A percentile compares a stretch with the other conserved stretches of the same genome.
Conservation (phyloP, 2,113 vertebrate genomes). For the Odontophorus gujanensis region DNA sequence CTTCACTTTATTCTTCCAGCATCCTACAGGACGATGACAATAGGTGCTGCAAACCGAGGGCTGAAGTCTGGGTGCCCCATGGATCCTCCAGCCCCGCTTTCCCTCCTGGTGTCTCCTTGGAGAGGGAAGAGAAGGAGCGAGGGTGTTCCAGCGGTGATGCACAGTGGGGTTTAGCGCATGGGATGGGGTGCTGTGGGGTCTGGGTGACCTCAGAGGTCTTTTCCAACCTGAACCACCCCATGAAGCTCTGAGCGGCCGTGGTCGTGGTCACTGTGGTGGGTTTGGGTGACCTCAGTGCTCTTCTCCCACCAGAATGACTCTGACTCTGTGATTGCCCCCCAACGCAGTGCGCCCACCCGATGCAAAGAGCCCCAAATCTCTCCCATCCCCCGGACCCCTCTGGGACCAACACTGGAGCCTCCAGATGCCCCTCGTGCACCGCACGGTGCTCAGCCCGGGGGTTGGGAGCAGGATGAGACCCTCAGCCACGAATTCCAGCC, state of each 20-base stretch:
- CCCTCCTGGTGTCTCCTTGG: neutral
- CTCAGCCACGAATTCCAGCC: neutral
- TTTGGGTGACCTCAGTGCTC: no score
- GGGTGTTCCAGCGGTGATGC: rapidly evolving
- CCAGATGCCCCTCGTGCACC: neutral
- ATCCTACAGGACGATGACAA: no score
- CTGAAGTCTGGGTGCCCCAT: neutral
- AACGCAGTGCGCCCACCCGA: rapidly evolving
- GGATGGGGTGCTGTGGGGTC: no score
- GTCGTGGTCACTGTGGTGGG: no score
- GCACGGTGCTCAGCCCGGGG: neutral
- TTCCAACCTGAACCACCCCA: no score
- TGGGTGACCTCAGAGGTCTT: no score
- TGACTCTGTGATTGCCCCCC: no score
- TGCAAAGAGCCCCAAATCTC: rapidly evolving
- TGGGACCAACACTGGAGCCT: neutral
- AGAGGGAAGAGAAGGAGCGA: neutral
- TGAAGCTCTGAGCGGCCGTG: no score
- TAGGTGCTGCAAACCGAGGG: no score
- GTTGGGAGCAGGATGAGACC: neutral
- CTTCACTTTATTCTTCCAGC: no score
- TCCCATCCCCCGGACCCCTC: neutral
- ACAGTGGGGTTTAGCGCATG: no score
- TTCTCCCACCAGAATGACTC: no score
- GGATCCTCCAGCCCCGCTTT: neutral